phyloP scores from a whole-genome alignment of 1,140 invertebrate genomes.

The Aethina tumida region DNA sequence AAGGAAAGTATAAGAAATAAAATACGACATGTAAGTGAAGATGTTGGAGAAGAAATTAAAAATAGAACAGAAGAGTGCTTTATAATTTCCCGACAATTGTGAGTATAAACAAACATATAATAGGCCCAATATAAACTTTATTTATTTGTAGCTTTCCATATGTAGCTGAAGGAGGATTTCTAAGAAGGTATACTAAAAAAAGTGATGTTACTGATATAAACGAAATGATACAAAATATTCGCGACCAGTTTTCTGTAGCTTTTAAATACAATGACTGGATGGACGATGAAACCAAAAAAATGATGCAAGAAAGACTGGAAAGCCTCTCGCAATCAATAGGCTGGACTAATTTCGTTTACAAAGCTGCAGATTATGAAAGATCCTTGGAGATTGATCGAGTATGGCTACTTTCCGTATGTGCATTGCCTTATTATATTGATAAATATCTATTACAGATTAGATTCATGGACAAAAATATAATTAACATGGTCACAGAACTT shows the following conservation, averaged over 20 bases:
- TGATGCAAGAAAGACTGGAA: conserved; percentile 7
- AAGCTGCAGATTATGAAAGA: conserved; percentile 12
- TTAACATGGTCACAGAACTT: conserved; percentile 1
- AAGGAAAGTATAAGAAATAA: conserved; percentile 4
- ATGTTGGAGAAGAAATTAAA: too few relatives aligned
- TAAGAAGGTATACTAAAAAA: conserved; percentile 11
- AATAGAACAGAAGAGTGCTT: conserved; percentile 2
- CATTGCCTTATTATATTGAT: conserved; percentile 4
- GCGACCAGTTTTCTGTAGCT: conserved; percentile 10
- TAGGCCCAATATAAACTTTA: conserved; percentile 1
- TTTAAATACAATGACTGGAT: conserved; percentile 19
- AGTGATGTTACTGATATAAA: conserved; percentile 12
- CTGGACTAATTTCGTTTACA: conserved; percentile 10
- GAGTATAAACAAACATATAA: conserved; percentile 4
- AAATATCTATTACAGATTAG: not conserved
- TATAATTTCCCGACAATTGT: conserved; percentile 4
- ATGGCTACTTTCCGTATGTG: not conserved
- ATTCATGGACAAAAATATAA: conserved; percentile 3
- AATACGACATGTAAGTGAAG: conserved; percentile 8
- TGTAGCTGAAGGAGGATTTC: conserved; percentile 18
- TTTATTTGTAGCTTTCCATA: conserved; percentile 16
- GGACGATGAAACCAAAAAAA: conserved; percentile 12
- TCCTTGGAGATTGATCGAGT: conserved; percentile 10
- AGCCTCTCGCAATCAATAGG: conserved; percentile 14
- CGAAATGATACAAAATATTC: conserved; percentile 18